Evolutionary conservation across 2,888 invertebrate species (phyloP), one percentile per base, ranked within the genome.

Genomic region (Selenia dentaria): DNA sequence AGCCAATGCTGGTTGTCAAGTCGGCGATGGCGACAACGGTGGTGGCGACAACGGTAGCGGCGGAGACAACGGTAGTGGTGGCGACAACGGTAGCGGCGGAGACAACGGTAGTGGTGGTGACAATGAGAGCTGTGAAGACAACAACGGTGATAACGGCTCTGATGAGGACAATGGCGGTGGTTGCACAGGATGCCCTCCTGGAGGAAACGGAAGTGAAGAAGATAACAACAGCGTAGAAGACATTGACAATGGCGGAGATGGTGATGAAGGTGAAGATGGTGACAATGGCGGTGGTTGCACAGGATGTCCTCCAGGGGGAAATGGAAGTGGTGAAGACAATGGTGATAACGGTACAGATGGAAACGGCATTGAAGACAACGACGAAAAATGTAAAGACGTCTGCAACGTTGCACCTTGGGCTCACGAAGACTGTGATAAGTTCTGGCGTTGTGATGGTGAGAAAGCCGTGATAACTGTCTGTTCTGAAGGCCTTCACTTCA

Each of bases 361-460:
- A 3, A 38, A 10, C 11, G 18, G 20, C 11, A n/a, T 5, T n/a
- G 36, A 18, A 26, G 31, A 42, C 16, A 16, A 12, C 3, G 48
- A 52, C 12, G 31, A 18, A n/a, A 26, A 10, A 9, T 87, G 88
- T 51, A 39, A 50, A 13, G 50, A 65, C 0, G 49, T 53, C 6
- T 89, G 88, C 67, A 76, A 88, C 45, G 54, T 77, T 1, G 60
- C 67, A 0, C 80, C 84, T 0, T 89, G 87, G 86, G 70, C 76
- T 0, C 83, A 88, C 32, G 74, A 70, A 0, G 81, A 82, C 12
- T 87, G 89, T 27, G 82, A 87, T 51, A 88, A 87, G 34, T 89
- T 68, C 70, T 89, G 79, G 77, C 50, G 64, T 0, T 90, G 89
- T 33, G 63, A 74, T 2, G 80, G 78, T 0, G 39, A 67, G 0